Conservation (phyloP, 2,888 invertebrate genomes). For the Phengaris arion region DNA sequence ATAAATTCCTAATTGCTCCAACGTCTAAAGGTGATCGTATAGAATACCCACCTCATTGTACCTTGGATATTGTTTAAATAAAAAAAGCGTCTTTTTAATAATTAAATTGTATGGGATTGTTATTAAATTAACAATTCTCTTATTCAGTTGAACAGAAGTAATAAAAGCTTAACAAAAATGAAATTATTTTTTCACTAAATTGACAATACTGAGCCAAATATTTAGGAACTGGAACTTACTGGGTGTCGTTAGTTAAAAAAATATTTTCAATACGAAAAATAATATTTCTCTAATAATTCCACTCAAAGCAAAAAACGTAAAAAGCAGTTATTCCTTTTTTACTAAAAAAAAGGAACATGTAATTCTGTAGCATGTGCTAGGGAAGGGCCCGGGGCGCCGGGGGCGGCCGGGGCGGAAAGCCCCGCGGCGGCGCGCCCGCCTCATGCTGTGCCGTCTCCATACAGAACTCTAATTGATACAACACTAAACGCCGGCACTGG, state of each 20-base stretch:
- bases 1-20: slow-evolving; percentile 67
- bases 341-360: slow-evolving; percentile 10
- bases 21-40: slow-evolving; percentile 53
- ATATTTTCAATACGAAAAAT: background rate
- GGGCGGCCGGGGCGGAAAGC: slow-evolving; percentile 40
- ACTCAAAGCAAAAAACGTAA: background rate
- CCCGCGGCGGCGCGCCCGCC: slow-evolving; percentile 51
- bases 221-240: background rate
- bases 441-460: slow-evolving; percentile 69
- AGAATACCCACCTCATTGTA: slow-evolving; percentile 41
- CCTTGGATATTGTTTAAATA: slow-evolving; percentile 33
- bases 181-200: background rate
- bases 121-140: background rate
- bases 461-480: slow-evolving; percentile 78
- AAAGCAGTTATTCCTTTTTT: background rate
- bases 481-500: slow-evolving; percentile 63
- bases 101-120: slow-evolving; percentile 19
- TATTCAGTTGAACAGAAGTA: background rate
- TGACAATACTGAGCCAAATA: background rate
- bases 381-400: slow-evolving; percentile 46
- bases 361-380: slow-evolving; percentile 51
- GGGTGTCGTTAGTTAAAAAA: background rate
- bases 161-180: background rate
- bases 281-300: background rate
- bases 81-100: slow-evolving; percentile 30